Percentiles rank a stretch among this genome's conserved stretches.
Evolutionary conservation across 2,797 vertebrate species (phyloP).

Genomic region (Pseudochirops corinnae): DNA sequence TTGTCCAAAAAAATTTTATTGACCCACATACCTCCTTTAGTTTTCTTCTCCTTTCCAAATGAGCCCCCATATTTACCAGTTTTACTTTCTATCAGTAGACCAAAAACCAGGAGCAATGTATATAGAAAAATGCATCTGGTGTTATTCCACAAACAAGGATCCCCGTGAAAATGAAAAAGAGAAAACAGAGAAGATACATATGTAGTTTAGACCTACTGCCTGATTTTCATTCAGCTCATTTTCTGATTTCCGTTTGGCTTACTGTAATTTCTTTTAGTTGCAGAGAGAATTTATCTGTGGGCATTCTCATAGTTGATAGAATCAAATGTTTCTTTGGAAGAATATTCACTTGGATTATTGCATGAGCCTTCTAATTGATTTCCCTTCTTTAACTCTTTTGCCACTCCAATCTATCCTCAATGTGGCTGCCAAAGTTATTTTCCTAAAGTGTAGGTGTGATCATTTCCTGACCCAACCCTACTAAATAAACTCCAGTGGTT

Average conservation of each 20-base stretch:
- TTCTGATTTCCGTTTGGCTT: background rate
- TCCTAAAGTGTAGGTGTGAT: background rate
- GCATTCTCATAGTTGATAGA: slow-evolving; percentile 18
- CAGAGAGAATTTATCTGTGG: background rate
- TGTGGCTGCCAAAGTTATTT: background rate
- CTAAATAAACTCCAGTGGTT: background rate
- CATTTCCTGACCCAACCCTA: background rate
- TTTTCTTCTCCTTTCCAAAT: background rate
- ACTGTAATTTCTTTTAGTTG: background rate
- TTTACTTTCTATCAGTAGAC: slow-evolving; percentile 2
- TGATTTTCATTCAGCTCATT: background rate
- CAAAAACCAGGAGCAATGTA: background rate
- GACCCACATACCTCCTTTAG: background rate
- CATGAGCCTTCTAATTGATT: background rate
- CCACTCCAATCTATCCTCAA: background rate
- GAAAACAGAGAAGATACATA: background rate
- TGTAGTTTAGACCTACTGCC: background rate
- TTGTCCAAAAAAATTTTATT: background rate
- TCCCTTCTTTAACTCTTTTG: background rate
- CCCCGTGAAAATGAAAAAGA: slow-evolving; percentile 4
- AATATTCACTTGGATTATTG: background rate
- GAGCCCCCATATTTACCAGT: background rate
- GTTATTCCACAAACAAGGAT: slow-evolving; percentile 10
- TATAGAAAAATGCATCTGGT: background rate
- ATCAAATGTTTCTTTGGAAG: background rate